A percentile compares a stretch with the other conserved stretches of the same genome.
Evolutionary conservation across 2,888 invertebrate genomes (phyloP).

Genomic region (Suillia variegata): DNA sequence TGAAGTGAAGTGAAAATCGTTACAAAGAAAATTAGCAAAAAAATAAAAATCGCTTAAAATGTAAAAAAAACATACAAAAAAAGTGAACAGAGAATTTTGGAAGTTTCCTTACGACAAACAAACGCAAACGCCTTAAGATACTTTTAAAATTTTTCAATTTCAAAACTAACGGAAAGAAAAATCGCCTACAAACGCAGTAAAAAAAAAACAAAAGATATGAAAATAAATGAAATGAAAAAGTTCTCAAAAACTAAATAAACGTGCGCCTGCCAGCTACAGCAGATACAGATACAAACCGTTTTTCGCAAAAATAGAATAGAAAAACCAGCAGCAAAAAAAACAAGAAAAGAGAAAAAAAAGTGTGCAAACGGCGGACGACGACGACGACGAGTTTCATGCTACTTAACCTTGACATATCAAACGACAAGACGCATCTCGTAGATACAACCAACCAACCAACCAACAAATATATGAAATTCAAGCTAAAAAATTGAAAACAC

Average conservation of each 20-base stretch:
- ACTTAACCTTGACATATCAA: slow-evolving; percentile 50
- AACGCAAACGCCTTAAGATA: neutral
- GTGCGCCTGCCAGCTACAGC: slow-evolving; percentile 4
- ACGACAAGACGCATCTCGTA: slow-evolving; percentile 30
- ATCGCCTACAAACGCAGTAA: too few relatives aligned
- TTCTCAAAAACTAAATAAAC: neutral
- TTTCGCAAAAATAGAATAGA: slow-evolving; percentile 7
- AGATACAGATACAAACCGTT: neutral
- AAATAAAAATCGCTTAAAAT: slow-evolving; percentile 9
- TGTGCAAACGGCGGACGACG: too few relatives aligned
- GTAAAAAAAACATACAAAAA: neutral
- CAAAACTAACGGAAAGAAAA: too few relatives aligned
- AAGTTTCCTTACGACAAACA: neutral
- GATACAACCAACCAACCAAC: slow-evolving; percentile 10
- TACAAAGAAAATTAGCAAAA: neutral
- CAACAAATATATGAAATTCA: slow-evolving; percentile 7
- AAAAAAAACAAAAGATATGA: too few relatives aligned
- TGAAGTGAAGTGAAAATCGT: neutral
- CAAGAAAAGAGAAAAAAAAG: neutral
- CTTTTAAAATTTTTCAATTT: too few relatives aligned
- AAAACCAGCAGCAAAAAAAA: neutral
- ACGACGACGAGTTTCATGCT: slow-evolving; percentile 26
- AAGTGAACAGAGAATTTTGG: slow-evolving; percentile 3
- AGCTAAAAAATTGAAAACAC: slow-evolving; percentile 6
- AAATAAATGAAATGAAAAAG: neutral